Evolutionary conservation across 2,113 vertebrate species (phyloP).

Genomic region (Silurus asotus): DNA sequence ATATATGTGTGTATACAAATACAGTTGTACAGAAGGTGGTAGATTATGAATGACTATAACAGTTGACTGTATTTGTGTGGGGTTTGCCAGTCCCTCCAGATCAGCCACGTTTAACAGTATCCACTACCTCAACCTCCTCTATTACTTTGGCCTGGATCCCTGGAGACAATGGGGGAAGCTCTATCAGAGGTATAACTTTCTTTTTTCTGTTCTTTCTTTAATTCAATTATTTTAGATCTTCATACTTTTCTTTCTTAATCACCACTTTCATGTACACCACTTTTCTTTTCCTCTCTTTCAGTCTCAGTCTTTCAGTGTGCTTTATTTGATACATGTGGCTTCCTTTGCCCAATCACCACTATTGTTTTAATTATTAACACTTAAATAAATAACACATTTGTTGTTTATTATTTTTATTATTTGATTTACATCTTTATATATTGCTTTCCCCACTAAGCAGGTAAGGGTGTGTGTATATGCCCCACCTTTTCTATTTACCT

Average conservation of each 20-base stretch:
- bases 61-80: background rate
- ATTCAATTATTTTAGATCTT: conserved; percentile 7
- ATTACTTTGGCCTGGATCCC: conserved; percentile 97
- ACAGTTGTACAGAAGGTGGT: background rate
- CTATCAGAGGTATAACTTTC: conserved; percentile 69
- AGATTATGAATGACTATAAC: conserved; percentile 2
- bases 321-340: conserved; percentile 6
- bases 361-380: background rate
- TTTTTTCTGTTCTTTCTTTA: background rate
- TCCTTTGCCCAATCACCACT: conserved; percentile 6
- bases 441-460: conserved; percentile 1
- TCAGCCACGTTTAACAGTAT: conserved; percentile 94
- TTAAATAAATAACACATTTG: background rate
- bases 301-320: conserved; percentile 17
- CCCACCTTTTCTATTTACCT: background rate
- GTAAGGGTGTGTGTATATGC: conserved; percentile 3
- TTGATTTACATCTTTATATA: conserved; percentile 13
- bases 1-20: background rate
- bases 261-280: background rate
- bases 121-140: conserved; percentile 87
- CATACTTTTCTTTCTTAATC: background rate
- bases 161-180: conserved; percentile 92
- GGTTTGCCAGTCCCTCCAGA: conserved; percentile 85
- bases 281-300: background rate
- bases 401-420: no score